Percentiles rank a stretch among this genome's conserved stretches.
phyloP scores from a whole-genome alignment of 2,888 invertebrate genomes.

The Ecdyonurus torrentis region DNA sequence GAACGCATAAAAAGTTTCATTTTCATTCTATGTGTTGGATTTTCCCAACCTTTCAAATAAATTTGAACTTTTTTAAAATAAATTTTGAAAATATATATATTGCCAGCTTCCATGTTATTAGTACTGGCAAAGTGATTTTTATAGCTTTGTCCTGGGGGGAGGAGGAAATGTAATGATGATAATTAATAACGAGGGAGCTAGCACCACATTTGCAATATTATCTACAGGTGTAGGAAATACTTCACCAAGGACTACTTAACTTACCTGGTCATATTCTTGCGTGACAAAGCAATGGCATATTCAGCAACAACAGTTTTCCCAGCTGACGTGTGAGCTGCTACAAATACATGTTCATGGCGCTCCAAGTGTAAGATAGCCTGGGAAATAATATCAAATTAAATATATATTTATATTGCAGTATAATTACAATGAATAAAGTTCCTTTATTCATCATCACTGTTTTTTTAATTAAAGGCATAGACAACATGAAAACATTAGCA shows the following conservation, averaged over 20 bases:
- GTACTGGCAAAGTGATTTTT: too few species aligned
- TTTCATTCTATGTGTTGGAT: too few species aligned
- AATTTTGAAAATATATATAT: too few species aligned
- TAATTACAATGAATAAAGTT: conserved; percentile 1
- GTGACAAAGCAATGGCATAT: conserved; percentile 93
- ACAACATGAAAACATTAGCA: too few species aligned
- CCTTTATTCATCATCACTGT: neutral
- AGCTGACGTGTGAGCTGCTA: conserved; percentile 98
- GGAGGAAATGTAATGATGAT: neutral
- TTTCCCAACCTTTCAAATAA: too few species aligned
- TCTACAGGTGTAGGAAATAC: too few species aligned
- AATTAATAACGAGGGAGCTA: too few species aligned
- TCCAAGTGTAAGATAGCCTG: conserved; percentile 85
- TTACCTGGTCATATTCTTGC: conserved; percentile 74
- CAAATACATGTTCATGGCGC: conserved; percentile 88
- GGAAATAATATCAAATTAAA: conserved; percentile 7
- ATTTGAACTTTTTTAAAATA: too few species aligned
- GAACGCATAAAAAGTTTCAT: too few species aligned
- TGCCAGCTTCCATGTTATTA: too few species aligned
- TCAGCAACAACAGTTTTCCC: conserved; percentile 99
- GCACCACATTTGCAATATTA: too few species aligned
- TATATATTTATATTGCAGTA: neutral
- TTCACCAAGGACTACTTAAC: neutral
- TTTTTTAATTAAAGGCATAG: neutral
- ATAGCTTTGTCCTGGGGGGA: too few species aligned